Base-by-base conservation (phyloP, 1,140 invertebrate genomes). In the Calosoma granatense region DNA sequence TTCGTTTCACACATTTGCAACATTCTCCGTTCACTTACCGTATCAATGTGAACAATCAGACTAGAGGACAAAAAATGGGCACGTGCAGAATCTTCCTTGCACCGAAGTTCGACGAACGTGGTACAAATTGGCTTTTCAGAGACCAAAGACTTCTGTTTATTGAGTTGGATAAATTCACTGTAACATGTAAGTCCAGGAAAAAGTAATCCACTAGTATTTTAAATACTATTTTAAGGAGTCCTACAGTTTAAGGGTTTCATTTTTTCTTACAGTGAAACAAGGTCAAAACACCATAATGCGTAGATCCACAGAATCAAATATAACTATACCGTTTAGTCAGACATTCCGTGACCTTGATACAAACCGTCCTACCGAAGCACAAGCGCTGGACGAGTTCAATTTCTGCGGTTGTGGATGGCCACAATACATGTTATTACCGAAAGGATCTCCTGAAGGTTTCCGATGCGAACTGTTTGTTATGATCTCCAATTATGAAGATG, bases 1-100 rank as follows among this genome's bases (percentile, higher is more conserved):
- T 78, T 2, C 72, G 79, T 2, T 80, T 83, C 63, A 82, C 77
- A 0, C 84, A 86, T 65, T 68, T 86, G 39, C 81, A 86, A 66
- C 80, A 86, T 60, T 74, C 76, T 9, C 76, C 76, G 0, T 87
- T 82, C 67, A 70, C 69, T 22, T 85, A 84, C 61, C 74, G 64
- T 2, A 75, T 76, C 55, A 70, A 70, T 21, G 73, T 75, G 17
- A 72, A 68, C 19, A 79, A 79, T 60, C 21, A 47, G 20, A 54
- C 54, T 3, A 58, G 52, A 17, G 54, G 56, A 0, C 54, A 54
- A 1, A 41, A 43, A 2, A 63, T 67, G 0, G 80, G 77, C 4
- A 82, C 80, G 6, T 79, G 80, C 12, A 72, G 81, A 11, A 79
- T 83, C 20, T 83, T 82, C 67, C 60, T 82, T 55, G 78, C 76